Evolutionary conservation across 2,797 vertebrate species (phyloP).

Genomic region (Leptoclinus maculatus): DNA sequence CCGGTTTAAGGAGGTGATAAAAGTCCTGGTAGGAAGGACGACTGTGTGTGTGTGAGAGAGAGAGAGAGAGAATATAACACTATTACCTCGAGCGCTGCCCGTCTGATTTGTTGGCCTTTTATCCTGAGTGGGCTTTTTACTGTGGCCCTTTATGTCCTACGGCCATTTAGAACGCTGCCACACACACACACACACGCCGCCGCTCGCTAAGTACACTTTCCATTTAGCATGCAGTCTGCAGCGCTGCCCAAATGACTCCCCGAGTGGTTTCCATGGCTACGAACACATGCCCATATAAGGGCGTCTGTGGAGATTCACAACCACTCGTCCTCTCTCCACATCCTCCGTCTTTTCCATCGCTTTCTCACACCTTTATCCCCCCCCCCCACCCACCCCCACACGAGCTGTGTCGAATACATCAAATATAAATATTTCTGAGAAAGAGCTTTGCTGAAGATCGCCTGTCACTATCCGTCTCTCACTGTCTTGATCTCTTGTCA

Average conservation of each 20-base stretch:
- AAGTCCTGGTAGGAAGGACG: conserved; percentile 10
- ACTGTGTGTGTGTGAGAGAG: conserved; percentile 21
- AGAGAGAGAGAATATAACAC: too few species aligned
- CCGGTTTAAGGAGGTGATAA: conserved; percentile 33
- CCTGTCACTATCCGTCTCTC: conserved; percentile 66
- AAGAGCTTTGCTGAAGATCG: conserved; percentile 47
- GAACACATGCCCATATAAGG: conserved; percentile 79
- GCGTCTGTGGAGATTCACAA: conserved; percentile 72
- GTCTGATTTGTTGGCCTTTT: conserved; percentile 83
- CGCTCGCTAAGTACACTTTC: conserved; percentile 76
- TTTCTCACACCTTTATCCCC: conserved; percentile 67
- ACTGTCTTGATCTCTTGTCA: conserved; percentile 63
- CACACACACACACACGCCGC: conserved; percentile 60
- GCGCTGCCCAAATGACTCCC: conserved; percentile 80
- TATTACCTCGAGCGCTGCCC: conserved; percentile 65
- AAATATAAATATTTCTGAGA: conserved; percentile 67
- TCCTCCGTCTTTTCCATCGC: conserved; percentile 56
- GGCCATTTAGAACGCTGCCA: conserved; percentile 77
- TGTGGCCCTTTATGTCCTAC: conserved; percentile 77
- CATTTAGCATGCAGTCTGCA: conserved; percentile 82
- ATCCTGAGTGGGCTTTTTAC: conserved; percentile 83
- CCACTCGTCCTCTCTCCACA: conserved; percentile 59
- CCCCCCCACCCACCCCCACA: conserved; percentile 40
- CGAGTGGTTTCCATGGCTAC: conserved; percentile 82
- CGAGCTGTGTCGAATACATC: conserved; percentile 59